Evolutionary conservation across 2,113 vertebrate species (phyloP).

Genomic region (Emydocephalus ijimae): DNA sequence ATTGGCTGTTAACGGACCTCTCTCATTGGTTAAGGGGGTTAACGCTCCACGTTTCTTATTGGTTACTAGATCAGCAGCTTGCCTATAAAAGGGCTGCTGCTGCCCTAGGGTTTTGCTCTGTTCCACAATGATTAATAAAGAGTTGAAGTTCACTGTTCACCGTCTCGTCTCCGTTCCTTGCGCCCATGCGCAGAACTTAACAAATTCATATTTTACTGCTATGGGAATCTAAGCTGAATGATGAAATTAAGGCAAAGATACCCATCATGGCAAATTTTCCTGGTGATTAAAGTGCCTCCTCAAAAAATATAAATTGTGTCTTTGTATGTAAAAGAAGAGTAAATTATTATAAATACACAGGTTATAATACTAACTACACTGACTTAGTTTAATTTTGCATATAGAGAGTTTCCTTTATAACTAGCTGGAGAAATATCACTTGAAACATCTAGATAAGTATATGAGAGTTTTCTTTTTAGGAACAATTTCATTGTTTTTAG

Average conservation of each 20-base stretch:
- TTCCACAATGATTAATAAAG: no score
- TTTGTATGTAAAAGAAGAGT: background rate
- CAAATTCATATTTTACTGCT: background rate
- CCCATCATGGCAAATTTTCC: background rate
- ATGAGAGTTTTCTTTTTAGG: background rate
- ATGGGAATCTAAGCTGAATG: background rate
- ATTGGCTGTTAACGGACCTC: no score
- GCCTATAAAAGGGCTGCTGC: no score
- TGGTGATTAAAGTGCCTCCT: background rate
- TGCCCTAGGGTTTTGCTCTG: no score
- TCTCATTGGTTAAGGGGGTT: no score
- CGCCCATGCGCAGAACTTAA: no score
- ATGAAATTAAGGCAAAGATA: background rate
- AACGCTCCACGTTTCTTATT: no score
- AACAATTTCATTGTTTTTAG: background rate
- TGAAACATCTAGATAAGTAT: background rate
- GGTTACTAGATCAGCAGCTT: no score
- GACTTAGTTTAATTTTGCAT: background rate
- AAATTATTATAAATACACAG: background rate
- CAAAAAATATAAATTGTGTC: background rate
- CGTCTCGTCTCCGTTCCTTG: no score
- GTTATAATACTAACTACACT: background rate
- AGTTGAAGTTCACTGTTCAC: no score
- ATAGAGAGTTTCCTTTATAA: background rate
- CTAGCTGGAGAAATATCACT: background rate